These are phyloP conservation scores for Nannobrachium achirus DNA, from an alignment of 2,113 vertebrate species.

Conservation along the genomic window DNA sequence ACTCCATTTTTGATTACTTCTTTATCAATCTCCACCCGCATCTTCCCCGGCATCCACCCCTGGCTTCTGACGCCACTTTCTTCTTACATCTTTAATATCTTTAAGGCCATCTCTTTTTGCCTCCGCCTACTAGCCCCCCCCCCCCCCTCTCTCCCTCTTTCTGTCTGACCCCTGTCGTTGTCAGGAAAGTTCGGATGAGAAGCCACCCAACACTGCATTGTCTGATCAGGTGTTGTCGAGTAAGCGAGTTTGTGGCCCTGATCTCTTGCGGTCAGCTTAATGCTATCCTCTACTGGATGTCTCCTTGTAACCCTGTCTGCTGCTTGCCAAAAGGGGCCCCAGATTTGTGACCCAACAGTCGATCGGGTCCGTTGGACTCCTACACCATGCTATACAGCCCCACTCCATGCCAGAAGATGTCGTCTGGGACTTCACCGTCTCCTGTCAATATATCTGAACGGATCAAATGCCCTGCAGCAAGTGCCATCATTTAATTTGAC, in stretches of 20 bases:
- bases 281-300: slow-evolving; percentile 79
- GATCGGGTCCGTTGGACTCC: slow-evolving; percentile 36
- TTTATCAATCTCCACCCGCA: slow-evolving; percentile 37
- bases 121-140: slow-evolving; percentile 44
- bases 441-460: background rate
- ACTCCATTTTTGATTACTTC: slow-evolving; percentile 43
- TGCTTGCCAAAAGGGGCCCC: slow-evolving; percentile 44
- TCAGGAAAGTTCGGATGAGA: slow-evolving; percentile 77
- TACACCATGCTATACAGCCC: slow-evolving; percentile 58
- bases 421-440: slow-evolving; percentile 38
- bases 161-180: slow-evolving; percentile 79
- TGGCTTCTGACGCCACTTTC: slow-evolving; percentile 30
- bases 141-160: slow-evolving; percentile 38
- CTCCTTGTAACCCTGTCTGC: slow-evolving; percentile 74
- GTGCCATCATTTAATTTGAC: background rate
- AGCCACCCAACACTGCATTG: slow-evolving; percentile 79
- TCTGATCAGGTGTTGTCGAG: slow-evolving; percentile 85
- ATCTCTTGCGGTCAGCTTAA: slow-evolving; percentile 83
- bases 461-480: background rate
- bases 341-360: slow-evolving; percentile 48
- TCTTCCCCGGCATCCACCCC: slow-evolving; percentile 29
- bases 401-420: slow-evolving; percentile 47
- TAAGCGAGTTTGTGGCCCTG: slow-evolving; percentile 75
- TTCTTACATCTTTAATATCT: slow-evolving; percentile 31
- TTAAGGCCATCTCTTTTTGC: slow-evolving; percentile 32